These are phyloP conservation scores for Neodiprion fabricii DNA, from an alignment of 1,140 invertebrate species.

Conservation along the genomic window DNA sequence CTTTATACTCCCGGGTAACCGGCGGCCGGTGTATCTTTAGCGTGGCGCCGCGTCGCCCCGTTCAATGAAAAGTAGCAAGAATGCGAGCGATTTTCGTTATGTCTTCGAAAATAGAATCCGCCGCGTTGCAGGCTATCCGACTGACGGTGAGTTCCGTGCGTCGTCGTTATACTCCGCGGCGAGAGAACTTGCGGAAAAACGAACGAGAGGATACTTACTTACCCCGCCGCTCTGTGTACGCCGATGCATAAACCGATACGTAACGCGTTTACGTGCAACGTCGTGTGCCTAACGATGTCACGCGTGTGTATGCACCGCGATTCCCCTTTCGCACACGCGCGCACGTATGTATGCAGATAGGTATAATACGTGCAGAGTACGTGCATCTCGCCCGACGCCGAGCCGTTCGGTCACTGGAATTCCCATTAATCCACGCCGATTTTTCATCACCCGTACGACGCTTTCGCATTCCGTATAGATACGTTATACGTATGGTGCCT, in stretches of 20 bases:
- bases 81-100: slow-evolving; percentile 37
- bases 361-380: not conserved
- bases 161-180: not conserved
- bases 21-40: slow-evolving; percentile 34
- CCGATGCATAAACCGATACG: slow-evolving; percentile 17
- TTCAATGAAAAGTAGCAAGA: slow-evolving; percentile 20
- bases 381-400: too few species aligned
- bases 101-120: slow-evolving; percentile 40
- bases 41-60: slow-evolving; percentile 33
- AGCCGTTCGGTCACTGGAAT: not conserved
- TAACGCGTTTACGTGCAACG: not conserved
- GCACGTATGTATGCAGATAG: not conserved
- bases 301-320: not conserved
- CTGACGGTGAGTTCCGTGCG: not conserved
- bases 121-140: slow-evolving; percentile 19
- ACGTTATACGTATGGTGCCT: too few species aligned
- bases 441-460: too few species aligned
- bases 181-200: too few species aligned
- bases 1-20: too few species aligned
- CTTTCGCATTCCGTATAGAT: too few species aligned
- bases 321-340: not conserved
- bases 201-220: too few species aligned
- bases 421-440: not conserved
- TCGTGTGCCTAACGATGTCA: not conserved
- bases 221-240: not conserved